Percentiles rank a stretch among this genome's conserved stretches.
phyloP scores from a whole-genome alignment of 2,888 invertebrate genomes.

The Xestoiulus laeticollis region DNA sequence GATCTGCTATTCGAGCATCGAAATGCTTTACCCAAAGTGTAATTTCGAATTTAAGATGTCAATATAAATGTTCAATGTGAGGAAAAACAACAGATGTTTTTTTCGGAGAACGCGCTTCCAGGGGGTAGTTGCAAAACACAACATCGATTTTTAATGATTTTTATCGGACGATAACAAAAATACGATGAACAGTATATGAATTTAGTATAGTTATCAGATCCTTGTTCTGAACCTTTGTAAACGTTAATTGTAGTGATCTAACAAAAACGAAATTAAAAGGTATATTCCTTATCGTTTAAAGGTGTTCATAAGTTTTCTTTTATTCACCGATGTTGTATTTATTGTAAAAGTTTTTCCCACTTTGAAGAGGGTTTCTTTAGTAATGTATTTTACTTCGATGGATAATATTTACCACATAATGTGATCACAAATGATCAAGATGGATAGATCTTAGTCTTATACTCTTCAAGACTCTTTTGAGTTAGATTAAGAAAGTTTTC shows the following conservation, averaged over 20 bases:
- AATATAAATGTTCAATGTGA: not conserved
- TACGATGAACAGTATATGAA: no score
- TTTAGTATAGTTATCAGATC: not conserved
- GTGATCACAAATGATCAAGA: no score
- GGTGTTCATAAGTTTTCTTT: no score
- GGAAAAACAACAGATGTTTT: not conserved
- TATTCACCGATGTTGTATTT: no score
- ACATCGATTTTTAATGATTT: not conserved
- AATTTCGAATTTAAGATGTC: not conserved
- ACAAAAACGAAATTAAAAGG: not conserved
- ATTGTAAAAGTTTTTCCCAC: no score
- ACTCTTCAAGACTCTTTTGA: no score
- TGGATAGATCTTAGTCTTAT: no score
- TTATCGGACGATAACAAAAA: not conserved
- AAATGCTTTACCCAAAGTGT: not conserved
- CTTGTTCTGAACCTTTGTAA: not conserved
- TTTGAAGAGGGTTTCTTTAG: no score
- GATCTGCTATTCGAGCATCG: not conserved
- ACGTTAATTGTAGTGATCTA: not conserved
- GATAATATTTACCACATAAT: no score
- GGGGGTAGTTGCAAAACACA: not conserved
- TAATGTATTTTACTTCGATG: no score
- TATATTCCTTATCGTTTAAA: not conserved
- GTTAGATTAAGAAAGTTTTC: no score
- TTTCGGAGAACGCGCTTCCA: not conserved